A percentile compares a stretch with the other conserved stretches of the same genome.
These are phyloP conservation scores for Unio pictorum DNA, from an alignment of 2,888 invertebrate genomes.

Conservation along the genomic window DNA sequence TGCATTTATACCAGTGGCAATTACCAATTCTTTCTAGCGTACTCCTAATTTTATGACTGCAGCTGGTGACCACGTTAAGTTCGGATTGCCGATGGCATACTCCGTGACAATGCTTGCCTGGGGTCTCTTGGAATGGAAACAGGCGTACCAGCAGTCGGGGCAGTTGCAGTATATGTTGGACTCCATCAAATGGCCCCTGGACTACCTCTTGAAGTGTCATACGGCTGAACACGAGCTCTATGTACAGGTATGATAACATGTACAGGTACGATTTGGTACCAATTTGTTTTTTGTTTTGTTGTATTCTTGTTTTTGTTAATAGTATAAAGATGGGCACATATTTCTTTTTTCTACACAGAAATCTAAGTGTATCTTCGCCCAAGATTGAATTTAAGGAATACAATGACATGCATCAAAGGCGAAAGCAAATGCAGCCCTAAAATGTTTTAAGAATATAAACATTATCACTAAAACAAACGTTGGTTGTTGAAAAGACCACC, in stretches of 20 bases:
- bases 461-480: too few relatives aligned
- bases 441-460: too few relatives aligned
- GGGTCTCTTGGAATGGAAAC: conserved; percentile 53
- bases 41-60: neutral
- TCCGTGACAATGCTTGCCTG: conserved; percentile 51
- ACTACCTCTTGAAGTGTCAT: conserved; percentile 76
- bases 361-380: conserved; percentile 3
- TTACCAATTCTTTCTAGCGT: too few relatives aligned
- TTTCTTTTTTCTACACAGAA: too few relatives aligned
- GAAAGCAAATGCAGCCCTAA: too few relatives aligned
- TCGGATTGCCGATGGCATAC: conserved; percentile 62
- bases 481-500: too few relatives aligned
- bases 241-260: conserved; percentile 71
- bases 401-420: too few relatives aligned
- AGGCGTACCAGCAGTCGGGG: conserved; percentile 49
- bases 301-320: neutral
- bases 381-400: too few relatives aligned
- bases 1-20: too few relatives aligned
- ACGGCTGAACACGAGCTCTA: conserved; percentile 62
- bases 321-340: too few relatives aligned
- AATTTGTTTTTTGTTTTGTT: neutral
- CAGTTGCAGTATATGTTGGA: conserved; percentile 52
- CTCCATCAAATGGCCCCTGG: conserved; percentile 76
- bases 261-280: conserved; percentile 69
- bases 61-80: conserved; percentile 64